These are phyloP conservation scores for Dromiciops gliroides DNA, from an alignment of 2,113 vertebrate species.

Conservation along the genomic window DNA sequence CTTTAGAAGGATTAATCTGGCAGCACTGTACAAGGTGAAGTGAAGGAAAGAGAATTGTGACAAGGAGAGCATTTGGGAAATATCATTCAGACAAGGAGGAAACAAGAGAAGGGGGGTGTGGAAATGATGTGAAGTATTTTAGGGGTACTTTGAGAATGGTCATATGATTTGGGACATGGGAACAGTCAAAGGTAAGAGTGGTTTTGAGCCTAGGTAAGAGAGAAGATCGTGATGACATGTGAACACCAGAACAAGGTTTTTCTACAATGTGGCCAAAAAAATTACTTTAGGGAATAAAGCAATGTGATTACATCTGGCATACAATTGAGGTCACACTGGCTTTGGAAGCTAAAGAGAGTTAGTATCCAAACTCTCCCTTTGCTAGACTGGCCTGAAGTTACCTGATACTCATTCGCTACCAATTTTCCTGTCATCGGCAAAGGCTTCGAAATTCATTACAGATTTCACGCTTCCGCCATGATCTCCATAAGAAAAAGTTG, in stretches of 20 bases:
- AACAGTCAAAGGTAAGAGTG: background rate
- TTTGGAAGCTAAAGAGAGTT: background rate
- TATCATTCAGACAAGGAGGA: background rate
- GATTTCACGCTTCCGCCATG: background rate
- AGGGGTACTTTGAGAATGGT: background rate
- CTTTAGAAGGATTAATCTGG: background rate
- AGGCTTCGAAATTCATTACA: background rate
- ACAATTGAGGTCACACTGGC: background rate
- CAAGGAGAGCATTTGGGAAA: background rate
- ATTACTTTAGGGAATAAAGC: background rate
- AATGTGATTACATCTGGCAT: background rate
- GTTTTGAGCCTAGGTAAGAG: background rate
- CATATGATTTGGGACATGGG: background rate
- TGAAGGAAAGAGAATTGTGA: background rate
- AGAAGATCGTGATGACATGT: background rate
- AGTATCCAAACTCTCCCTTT: background rate
- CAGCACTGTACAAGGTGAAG: background rate
- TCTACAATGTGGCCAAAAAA: background rate
- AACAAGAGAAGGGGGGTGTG: background rate
- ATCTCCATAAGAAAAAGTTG: background rate
- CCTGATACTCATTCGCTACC: background rate
- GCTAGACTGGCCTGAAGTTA: background rate
- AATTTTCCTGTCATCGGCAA: background rate
- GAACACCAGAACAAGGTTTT: background rate
- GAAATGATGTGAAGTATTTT: background rate